Base-by-base conservation (phyloP, 2,797 vertebrate genomes). In the Myotis planiceps region DNA sequence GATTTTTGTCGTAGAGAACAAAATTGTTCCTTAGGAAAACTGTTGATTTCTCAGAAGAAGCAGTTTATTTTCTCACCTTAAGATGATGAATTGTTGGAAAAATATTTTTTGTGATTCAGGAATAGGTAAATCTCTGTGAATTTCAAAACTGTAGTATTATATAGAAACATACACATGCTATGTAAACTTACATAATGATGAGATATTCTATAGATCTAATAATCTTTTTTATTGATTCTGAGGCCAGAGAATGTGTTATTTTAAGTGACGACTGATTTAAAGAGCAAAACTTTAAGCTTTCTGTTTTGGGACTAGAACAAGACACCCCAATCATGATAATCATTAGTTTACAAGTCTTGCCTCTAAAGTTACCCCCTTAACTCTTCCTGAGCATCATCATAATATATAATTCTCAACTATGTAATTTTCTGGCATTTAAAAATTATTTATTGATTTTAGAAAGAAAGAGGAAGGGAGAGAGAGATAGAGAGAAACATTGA, bases 11-110 rank as follows among this genome's bases (percentile, higher is more conserved):
- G 21, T 34, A 49, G 65, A 81, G 75, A 96, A 94, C 71, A 94
- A 94, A 95, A 94, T 95, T 78, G n/a, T 92, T 94, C 82, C n/a
- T 80, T 75, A 94, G 75, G 25, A 90, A 96, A 88, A 39, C 47
- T 96, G 60, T 90, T 93, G 42, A 55, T 85, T 72, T 96, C 51
- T 94, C 49, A 89, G 55, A 84, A 85, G 78, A 92, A 96, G 47
- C 23, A 63, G 29, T 45, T 96, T 88, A 79, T 69, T 94, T 94
- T 92, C 37, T 95, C 66, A 82, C 82, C 21, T 88, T 2, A 74
- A 49, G 15, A 45, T 86, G 63, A 89, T 60, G 34, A 88, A 65
- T 95, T 75, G 21, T 29, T 96, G 27, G 15, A 60, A 88, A 83
- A 81, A 29, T 51, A 42, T 81, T 90, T 95, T 95, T 86, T 55